Evolutionary conservation across 2,888 invertebrate species (phyloP).

Genomic region (Tortricodes alternella): DNA sequence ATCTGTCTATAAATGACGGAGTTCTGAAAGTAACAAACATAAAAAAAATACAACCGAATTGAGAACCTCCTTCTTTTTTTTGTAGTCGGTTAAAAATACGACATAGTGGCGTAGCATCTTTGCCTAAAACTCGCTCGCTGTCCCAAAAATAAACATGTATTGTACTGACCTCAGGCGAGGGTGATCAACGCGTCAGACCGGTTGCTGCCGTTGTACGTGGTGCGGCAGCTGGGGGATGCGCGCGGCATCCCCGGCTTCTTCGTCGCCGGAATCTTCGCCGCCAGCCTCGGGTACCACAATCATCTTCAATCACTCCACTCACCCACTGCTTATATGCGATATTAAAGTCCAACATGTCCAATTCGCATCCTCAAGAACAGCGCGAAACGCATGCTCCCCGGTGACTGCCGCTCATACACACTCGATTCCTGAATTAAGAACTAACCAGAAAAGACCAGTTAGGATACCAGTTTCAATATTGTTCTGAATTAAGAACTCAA

Average conservation of each 20-base stretch:
- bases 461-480: slow-evolving; percentile 65
- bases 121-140: no score
- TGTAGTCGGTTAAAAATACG: no score
- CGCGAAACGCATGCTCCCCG: slow-evolving; percentile 46
- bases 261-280: slow-evolving; percentile 97
- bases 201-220: slow-evolving; percentile 94
- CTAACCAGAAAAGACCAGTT: slow-evolving; percentile 67
- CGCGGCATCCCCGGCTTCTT: slow-evolving; percentile 95
- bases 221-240: slow-evolving; percentile 89
- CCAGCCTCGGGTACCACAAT: slow-evolving; percentile 91
- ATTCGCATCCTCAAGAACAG: slow-evolving; percentile 19
- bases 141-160: not conserved
- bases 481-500: slow-evolving; percentile 45
- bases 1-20: no score
- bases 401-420: slow-evolving; percentile 51
- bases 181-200: slow-evolving; percentile 89
- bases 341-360: not conserved
- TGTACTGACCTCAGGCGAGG: slow-evolving; percentile 67
- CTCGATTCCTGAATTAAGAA: slow-evolving; percentile 47
- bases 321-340: not conserved
- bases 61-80: no score
- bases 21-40: no score
- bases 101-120: no score
- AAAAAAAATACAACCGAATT: no score
- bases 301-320: not conserved